Base-by-base conservation (phyloP, 2,888 invertebrate species). In the Koerneria pararmatus region DNA sequence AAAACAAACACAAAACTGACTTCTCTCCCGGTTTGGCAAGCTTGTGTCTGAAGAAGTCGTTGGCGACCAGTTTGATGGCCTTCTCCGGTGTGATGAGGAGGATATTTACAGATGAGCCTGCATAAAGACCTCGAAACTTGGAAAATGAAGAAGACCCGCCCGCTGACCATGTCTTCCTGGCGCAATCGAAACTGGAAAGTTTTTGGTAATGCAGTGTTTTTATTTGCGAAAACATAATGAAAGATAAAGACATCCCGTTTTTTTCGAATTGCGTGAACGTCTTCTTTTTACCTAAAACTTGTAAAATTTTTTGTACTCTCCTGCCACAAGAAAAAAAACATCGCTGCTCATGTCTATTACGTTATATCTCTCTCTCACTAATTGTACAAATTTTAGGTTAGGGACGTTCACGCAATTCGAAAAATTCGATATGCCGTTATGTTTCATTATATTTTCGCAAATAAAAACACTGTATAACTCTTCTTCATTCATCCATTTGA, bases 11-110 rank as follows among this genome's bases (percentile, higher is more conserved):
- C n/a, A 15, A 19, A 11, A 61, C 66, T 65, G 24, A 79, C 77
- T 78, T 82, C 67, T 81, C 76, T 27, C 79, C 79, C 6, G 78
- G 77, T 53, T 69, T 68, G 3, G 73, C 69, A 53, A 68, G 88
- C 88, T 77, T 89, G 86, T 92, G 89, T 66, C 98, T 88, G 87
- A 98, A 97, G 86, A 91, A 91, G 85, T 98, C 98, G 85, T 98
- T 98, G 60, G 94, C 95, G 4, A 97, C 92, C 71, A 98, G 87
- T 87, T 98, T 98, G 81, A 98, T 98, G 1, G 95, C 97, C 84
- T 98, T 98, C 85, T 98, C 98, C 0, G 98, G 98, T 0, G 98
- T 98, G 70, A 98, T 95, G 64, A 98, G 88, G 35, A 98, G 86
- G 80, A 98, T 93, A 86, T 98, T 98, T 2, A 98, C 97, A n/a